Evolutionary conservation across 92 coral and sea anemone species (phyloP), one percentile per base, ranked within the genome.

Genomic region (Parazoanthus swiftii): DNA sequence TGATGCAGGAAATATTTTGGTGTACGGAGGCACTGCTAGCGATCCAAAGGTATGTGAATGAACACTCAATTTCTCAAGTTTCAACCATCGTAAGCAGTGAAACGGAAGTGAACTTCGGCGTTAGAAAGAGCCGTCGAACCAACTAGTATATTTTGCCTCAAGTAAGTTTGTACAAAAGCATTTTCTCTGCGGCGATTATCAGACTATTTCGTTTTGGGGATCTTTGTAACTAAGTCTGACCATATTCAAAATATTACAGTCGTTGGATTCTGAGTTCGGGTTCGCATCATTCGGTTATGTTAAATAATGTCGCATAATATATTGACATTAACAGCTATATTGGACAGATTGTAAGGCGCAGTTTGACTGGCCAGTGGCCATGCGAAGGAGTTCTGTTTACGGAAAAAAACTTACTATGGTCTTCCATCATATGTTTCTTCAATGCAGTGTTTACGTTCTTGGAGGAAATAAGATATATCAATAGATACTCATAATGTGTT

Each of bases 51-150:
- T 84, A 71, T 68, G 87, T 84, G 74, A 16, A 5, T 46, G 26
- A 46, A 84, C 79, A 26, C 20, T 56, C 48, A 50, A 18, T 54
- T 70, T 84, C 79, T 70, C 87, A 70, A 68, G 39, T 84, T 70
- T 70, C 77, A 71, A 46, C 29, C 7, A 81, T 4, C 66, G 15
- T 26, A 5, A 16, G 50, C 35, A 80, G 10, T 29, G 68, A 77
- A 82, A 44, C 86, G 86, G 86, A 83, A 83, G 77, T 68, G 74
- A 6, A 36, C 18, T 56, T 38, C 25, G 74, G 42, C 59, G 14
- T 15, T 1, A 72, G 7, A 29, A 10, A 8, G 11, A 15, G 15
- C n/a, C 44, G 23, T 37, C 48, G 79, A 18, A 23, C 20, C 79
- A 74, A 74, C 37, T 74, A 48, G 46, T 13, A 29, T 74, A 74